phyloP scores from a whole-genome alignment of 2,797 vertebrate species.

The Pitangus sulphuratus region DNA sequence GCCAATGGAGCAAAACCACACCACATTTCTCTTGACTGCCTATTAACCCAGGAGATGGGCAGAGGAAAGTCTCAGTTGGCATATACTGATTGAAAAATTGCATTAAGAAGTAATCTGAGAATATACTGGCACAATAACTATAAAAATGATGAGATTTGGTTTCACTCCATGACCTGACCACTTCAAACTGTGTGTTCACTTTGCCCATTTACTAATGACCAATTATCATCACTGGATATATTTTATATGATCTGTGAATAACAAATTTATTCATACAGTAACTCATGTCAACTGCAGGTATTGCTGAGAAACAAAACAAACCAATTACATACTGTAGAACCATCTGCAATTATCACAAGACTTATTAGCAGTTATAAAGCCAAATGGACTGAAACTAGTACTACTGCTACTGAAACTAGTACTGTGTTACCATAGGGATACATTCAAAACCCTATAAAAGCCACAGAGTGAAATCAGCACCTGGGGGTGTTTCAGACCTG shows the following conservation, averaged over 20 bases:
- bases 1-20: not conserved
- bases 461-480: not conserved
- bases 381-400: not conserved
- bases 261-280: not conserved
- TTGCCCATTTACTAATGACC: not conserved
- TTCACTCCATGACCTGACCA: not conserved
- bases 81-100: not conserved
- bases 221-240: not conserved
- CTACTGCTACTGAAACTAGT: too few species aligned
- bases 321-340: accelerated
- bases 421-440: not conserved
- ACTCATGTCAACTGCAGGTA: not conserved
- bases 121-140: not conserved
- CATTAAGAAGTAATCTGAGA: not conserved
- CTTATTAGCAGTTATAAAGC: not conserved
- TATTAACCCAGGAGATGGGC: not conserved
- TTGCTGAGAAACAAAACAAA: not conserved
- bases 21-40: not conserved
- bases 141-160: not conserved
- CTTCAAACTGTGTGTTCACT: not conserved
- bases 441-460: not conserved
- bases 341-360: not conserved
- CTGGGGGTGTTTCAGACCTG: not conserved
- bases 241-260: not conserved
- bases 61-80: not conserved